phyloP scores from a whole-genome alignment of 2,888 invertebrate genomes.

The Pristionchus arcanus region DNA sequence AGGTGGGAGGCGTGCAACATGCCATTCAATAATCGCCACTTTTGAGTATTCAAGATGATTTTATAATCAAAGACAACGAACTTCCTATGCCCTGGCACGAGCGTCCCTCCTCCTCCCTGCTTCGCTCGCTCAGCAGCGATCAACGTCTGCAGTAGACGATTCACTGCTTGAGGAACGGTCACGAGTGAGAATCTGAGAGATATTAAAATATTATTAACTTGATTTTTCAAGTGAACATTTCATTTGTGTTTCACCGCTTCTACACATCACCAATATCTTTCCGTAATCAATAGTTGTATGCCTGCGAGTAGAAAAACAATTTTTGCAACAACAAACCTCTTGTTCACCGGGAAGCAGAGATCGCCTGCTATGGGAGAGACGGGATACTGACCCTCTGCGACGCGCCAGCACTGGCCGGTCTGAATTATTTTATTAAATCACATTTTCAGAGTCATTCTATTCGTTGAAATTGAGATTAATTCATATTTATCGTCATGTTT shows the following conservation, averaged over 20 bases:
- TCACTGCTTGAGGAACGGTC: constrained; percentile 76
- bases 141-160: constrained; percentile 71
- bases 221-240: neutral
- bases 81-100: constrained; percentile 53
- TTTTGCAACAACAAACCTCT: constrained; percentile 57
- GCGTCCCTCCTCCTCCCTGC: constrained; percentile 53
- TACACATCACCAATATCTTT: neutral
- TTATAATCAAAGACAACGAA: neutral
- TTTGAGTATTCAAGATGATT: too few relatives aligned
- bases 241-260: neutral
- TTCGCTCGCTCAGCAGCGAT: constrained; percentile 60
- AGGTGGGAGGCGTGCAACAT: too few relatives aligned
- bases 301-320: neutral
- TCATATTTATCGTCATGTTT: neutral
- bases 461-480: neutral
- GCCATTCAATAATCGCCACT: too few relatives aligned
- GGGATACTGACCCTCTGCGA: constrained; percentile 59
- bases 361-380: constrained; percentile 38
- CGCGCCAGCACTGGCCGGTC: constrained; percentile 60
- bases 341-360: constrained; percentile 63
- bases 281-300: neutral
- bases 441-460: neutral
- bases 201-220: neutral
- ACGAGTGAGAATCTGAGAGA: constrained; percentile 73
- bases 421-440: neutral